Base-by-base conservation (phyloP, 2,797 vertebrate species). In the Poecile montanus region DNA sequence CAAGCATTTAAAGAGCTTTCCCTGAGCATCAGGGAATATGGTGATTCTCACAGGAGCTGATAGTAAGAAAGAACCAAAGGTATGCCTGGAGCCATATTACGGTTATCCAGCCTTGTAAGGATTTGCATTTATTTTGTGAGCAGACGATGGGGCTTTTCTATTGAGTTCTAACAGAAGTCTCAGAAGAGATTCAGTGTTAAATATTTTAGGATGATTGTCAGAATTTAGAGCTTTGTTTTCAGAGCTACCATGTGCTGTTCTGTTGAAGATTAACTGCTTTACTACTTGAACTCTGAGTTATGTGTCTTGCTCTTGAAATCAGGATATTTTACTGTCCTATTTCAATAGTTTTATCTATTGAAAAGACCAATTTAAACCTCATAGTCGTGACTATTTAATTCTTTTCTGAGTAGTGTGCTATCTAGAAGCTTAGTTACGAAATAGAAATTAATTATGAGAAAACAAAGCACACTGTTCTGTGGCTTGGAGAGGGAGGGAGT, bases 71-170 rank as follows among this genome's bases (percentile, higher is more conserved):
- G 85, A 93, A 63, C 77, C 72, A 80, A 91, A 95, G 81, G 95
- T 75, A 79, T 65, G 88, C 90, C 94, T 94, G 85, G 60, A 95
- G 94, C 94, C 85, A 86, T 94, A 76, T 82, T 91, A 86, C 5
- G 19, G 91, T 90, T 94, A 91, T 84, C 54, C 88, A 92, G 58
- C 56, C 93, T 92, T 94, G 67, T 79, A 92, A 91, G 89, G 93
- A 95, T 96, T 94, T 95, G 85, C 89, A 94, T 96, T 91, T 96
- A 74, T 93, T 91, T 92, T 94, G 44, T 20, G n/a, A 93, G 78
- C 66, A 91, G 89, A 86, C 0, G 27, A 90, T 54, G 20, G 13
- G 56, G 65, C 63, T 86, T 85, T 90, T 89, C 91, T 96, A 18
- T n/a, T 63, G 85, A 85, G 18, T 88, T 86, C 77, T 85, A 76